Percentiles rank a stretch among this genome's conserved stretches.
Conservation (phyloP, 2,888 invertebrate genomes). For the Hydropsyche betteni region DNA sequence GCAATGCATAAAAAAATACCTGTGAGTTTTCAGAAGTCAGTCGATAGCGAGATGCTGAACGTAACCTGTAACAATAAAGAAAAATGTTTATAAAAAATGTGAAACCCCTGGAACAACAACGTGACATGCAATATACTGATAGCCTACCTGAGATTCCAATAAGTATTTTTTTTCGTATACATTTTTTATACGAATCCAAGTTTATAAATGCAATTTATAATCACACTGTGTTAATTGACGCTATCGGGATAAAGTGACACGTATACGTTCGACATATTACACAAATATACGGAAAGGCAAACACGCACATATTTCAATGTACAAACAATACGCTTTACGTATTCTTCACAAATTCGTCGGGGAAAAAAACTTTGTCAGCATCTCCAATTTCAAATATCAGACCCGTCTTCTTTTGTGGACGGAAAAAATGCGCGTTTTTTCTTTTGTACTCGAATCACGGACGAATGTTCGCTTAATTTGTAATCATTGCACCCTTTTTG, state of each 20-base stretch:
- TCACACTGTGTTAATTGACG: slow-evolving; percentile 13
- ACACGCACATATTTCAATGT: no score
- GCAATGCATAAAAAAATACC: no score
- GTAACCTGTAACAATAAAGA: neutral
- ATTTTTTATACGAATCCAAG: neutral
- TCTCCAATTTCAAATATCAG: slow-evolving; percentile 23
- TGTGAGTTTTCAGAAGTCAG: no score
- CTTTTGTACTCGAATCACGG: slow-evolving; percentile 34
- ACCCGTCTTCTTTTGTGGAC: neutral
- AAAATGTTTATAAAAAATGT: neutral
- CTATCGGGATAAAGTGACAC: slow-evolving; percentile 5
- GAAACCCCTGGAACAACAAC: neutral
- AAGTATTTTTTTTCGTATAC: neutral
- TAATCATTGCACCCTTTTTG: slow-evolving; percentile 37
- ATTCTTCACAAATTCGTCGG: no score
- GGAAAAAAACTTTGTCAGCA: neutral
- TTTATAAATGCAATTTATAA: slow-evolving; percentile 23
- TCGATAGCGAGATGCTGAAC: neutral
- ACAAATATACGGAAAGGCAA: neutral
- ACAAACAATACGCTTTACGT: no score
- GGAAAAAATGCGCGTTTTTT: slow-evolving; percentile 1
- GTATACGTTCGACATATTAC: slow-evolving; percentile 6
- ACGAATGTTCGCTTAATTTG: slow-evolving; percentile 36
- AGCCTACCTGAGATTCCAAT: slow-evolving; percentile 23
- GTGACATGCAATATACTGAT: slow-evolving; percentile 15